Evolutionary conservation across 2,888 invertebrate genomes (phyloP).

Genomic region (Ichneumon xanthorius): DNA sequence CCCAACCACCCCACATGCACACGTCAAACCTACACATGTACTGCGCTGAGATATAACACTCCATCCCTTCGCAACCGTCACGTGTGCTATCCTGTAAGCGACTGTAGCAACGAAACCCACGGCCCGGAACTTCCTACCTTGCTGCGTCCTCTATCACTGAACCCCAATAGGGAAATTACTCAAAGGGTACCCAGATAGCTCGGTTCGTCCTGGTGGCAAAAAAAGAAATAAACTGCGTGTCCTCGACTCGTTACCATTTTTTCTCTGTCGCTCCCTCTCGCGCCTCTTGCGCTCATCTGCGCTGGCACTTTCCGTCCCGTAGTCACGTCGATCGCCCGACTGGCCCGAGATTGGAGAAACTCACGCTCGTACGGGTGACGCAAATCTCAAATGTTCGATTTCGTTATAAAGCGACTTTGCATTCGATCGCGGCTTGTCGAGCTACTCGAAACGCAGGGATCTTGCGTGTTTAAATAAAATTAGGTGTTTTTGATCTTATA

Average conservation of each 20-base stretch:
- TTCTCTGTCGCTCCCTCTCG: background rate
- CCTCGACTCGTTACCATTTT: constrained; percentile 16
- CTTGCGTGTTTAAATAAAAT: no score
- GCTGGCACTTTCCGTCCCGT: background rate
- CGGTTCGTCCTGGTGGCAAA: background rate
- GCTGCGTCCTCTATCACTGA: constrained; percentile 48
- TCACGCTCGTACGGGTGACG: background rate
- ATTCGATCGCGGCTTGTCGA: no score
- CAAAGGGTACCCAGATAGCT: constrained; percentile 25
- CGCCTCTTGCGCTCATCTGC: background rate
- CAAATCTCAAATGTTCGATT: no score
- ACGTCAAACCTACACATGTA: background rate
- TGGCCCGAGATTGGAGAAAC: background rate
- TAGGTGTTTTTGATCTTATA: no score
- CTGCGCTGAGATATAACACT: constrained; percentile 11
- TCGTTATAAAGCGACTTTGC: no score
- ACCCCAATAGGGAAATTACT: constrained; percentile 58
- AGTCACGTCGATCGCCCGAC: no score
- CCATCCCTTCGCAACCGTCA: constrained; percentile 20
- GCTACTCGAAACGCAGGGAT: no score
- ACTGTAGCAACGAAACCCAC: constrained; percentile 19
- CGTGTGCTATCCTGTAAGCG: constrained; percentile 15
- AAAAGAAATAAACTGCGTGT: constrained; percentile 12
- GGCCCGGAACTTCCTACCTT: constrained; percentile 57
- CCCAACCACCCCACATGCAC: constrained; percentile 7